Evolutionary conservation across 1,140 invertebrate genomes (phyloP).

Genomic region (Acromyrmex heyeri): DNA sequence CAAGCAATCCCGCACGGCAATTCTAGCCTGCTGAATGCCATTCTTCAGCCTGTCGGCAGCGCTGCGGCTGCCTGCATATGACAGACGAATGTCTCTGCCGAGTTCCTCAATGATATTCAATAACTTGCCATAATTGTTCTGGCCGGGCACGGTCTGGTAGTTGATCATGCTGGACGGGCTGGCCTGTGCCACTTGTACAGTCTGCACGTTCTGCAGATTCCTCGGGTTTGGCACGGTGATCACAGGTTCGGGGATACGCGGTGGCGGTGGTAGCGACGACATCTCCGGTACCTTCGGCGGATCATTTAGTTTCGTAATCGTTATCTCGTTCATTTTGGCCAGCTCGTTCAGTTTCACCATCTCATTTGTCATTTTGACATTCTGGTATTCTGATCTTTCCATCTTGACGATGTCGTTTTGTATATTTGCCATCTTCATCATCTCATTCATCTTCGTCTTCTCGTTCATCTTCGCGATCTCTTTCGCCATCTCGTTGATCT

Average conservation of each 20-base stretch:
- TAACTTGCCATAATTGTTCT: slow-evolving; percentile 92
- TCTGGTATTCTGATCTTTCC: slow-evolving; percentile 78
- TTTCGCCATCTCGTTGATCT: slow-evolving; percentile 86
- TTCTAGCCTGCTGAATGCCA: slow-evolving; percentile 92
- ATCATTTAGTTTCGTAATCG: slow-evolving; percentile 85
- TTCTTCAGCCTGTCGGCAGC: slow-evolving; percentile 93
- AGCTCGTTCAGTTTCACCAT: slow-evolving; percentile 85
- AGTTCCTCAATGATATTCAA: slow-evolving; percentile 94
- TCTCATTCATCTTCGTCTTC: slow-evolving; percentile 86
- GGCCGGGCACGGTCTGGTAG: slow-evolving; percentile 84
- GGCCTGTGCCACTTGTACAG: slow-evolving; percentile 82
- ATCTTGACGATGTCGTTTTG: slow-evolving; percentile 85
- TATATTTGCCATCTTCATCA: slow-evolving; percentile 85
- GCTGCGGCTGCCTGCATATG: slow-evolving; percentile 93
- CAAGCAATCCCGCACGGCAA: slow-evolving; percentile 93
- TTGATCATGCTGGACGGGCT: slow-evolving; percentile 84
- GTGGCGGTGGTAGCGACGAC: slow-evolving; percentile 65
- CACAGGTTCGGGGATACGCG: slow-evolving; percentile 85
- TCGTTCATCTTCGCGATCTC: slow-evolving; percentile 86
- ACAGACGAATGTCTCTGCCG: slow-evolving; percentile 93
- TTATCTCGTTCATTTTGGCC: slow-evolving; percentile 86
- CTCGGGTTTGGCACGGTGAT: slow-evolving; percentile 86
- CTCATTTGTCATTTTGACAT: slow-evolving; percentile 82
- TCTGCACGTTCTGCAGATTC: slow-evolving; percentile 84
- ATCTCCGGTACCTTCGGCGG: slow-evolving; percentile 82